phyloP scores from a whole-genome alignment of 2,888 invertebrate genomes.

The Tachina lurida region DNA sequence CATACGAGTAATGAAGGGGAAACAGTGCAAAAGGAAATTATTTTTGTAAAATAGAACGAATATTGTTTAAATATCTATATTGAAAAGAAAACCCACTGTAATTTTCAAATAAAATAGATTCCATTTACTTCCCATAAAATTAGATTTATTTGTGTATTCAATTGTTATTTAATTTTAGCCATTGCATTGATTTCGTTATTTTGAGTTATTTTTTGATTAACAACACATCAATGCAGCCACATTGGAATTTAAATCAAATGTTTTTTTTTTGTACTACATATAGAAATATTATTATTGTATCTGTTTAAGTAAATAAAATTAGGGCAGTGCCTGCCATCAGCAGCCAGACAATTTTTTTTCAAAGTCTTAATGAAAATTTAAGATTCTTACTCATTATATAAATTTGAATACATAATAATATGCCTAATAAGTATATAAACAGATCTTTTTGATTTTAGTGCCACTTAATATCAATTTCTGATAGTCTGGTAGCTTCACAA shows the following conservation, averaged over 20 bases:
- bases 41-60: not conserved
- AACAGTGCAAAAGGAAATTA: not conserved
- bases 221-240: slow-evolving; percentile 56
- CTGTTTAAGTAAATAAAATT: slow-evolving; percentile 12
- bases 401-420: no score
- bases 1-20: not conserved
- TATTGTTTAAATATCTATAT: not conserved
- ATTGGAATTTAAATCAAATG: slow-evolving; percentile 64
- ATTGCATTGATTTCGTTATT: slow-evolving; percentile 53
- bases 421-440: no score
- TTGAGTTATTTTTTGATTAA: slow-evolving; percentile 66
- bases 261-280: slow-evolving; percentile 11
- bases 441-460: no score
- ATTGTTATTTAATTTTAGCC: slow-evolving; percentile 39
- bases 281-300: not conserved
- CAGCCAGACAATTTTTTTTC: no score
- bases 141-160: slow-evolving; percentile 34
- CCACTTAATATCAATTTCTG: no score
- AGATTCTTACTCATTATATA: no score
- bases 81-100: not conserved
- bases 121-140: not conserved
- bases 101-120: slow-evolving; percentile 14
- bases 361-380: no score
- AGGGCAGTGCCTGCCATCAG: not conserved
- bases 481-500: no score